Percentiles rank a stretch among this genome's conserved stretches.
Evolutionary conservation across 1,140 invertebrate species (phyloP).

Genomic region (Ridgeia piscesae): DNA sequence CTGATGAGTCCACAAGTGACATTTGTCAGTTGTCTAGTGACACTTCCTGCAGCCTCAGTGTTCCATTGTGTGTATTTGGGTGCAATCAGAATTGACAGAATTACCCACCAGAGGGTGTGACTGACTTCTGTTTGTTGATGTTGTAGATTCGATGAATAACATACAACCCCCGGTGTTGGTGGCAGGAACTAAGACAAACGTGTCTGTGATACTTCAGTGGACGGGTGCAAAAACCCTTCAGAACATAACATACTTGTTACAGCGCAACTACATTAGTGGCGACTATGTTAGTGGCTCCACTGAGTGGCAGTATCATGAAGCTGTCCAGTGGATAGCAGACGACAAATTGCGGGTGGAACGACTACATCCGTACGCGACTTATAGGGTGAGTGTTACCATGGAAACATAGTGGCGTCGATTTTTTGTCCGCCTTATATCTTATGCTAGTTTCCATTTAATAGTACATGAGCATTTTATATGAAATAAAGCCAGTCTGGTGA

Average conservation of each 20-base stretch:
- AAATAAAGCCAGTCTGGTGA: too few species aligned
- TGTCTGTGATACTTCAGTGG: constrained; percentile 80
- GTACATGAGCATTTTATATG: too few species aligned
- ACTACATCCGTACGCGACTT: constrained; percentile 84
- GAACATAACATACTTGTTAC: constrained; percentile 72
- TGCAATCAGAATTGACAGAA: not conserved
- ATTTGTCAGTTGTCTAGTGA: too few species aligned
- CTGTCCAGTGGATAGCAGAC: constrained; percentile 65
- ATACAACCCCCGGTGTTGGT: constrained; percentile 67
- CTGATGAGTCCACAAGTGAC: too few species aligned
- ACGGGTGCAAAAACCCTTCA: constrained; percentile 61
- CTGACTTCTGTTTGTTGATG: not conserved
- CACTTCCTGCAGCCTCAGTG: too few species aligned
- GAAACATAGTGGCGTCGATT: not conserved
- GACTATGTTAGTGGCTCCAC: constrained; percentile 62
- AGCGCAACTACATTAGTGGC: constrained; percentile 67
- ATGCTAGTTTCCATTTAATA: not conserved
- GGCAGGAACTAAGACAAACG: constrained; percentile 72
- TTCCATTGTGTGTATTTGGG: too few species aligned
- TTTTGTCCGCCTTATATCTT: not conserved
- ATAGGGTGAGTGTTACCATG: constrained; percentile 67
- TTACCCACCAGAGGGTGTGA: not conserved
- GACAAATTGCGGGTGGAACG: constrained; percentile 72
- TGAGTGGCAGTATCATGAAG: constrained; percentile 75
- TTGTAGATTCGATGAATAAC: not conserved